phyloP scores from a whole-genome alignment of 2,888 invertebrate genomes.

The Drosophila kambysellisi region DNA sequence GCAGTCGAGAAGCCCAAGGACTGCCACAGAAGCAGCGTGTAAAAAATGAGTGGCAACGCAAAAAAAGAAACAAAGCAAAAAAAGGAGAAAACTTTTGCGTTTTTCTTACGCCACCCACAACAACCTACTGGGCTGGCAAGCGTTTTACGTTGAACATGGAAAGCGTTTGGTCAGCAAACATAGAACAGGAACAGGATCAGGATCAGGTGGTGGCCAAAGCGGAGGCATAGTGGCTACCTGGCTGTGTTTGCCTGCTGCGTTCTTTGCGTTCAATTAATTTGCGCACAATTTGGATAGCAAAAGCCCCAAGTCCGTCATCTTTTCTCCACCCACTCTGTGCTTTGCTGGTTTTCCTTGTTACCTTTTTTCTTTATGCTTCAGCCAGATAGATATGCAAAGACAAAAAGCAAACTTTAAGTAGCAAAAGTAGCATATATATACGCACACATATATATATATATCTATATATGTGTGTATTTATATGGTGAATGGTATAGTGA shows the following conservation, averaged over 20 bases:
- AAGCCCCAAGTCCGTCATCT: constrained; percentile 62
- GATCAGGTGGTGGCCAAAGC: not conserved
- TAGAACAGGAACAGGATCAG: constrained; percentile 17
- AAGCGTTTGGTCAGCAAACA: constrained; percentile 65
- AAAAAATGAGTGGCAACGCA: constrained; percentile 71
- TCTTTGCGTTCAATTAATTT: constrained; percentile 81
- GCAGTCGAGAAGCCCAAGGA: constrained; percentile 57
- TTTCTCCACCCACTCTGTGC: constrained; percentile 25
- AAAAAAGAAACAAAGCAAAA: constrained; percentile 33
- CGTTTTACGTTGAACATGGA: constrained; percentile 77
- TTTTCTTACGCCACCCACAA: constrained; percentile 43
- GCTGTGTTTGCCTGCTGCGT: constrained; percentile 73
- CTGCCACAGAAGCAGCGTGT: constrained; percentile 52
- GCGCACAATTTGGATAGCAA: constrained; percentile 77
- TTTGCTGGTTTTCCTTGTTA: constrained; percentile 24
- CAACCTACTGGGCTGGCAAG: constrained; percentile 50
- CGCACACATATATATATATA: constrained; percentile 13
- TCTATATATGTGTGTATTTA: constrained; percentile 11
- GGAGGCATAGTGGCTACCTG: not conserved
- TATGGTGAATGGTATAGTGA: constrained; percentile 56
- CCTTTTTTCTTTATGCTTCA: constrained; percentile 5
- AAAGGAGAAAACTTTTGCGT: constrained; percentile 34
- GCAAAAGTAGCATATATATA: constrained; percentile 64
- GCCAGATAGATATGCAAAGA: constrained; percentile 67
- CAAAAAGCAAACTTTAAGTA: constrained; percentile 80